Evolutionary conservation across 1,140 invertebrate species (phyloP), one percentile per base, ranked within the genome.

Genomic region (Drosophila virilis): DNA sequence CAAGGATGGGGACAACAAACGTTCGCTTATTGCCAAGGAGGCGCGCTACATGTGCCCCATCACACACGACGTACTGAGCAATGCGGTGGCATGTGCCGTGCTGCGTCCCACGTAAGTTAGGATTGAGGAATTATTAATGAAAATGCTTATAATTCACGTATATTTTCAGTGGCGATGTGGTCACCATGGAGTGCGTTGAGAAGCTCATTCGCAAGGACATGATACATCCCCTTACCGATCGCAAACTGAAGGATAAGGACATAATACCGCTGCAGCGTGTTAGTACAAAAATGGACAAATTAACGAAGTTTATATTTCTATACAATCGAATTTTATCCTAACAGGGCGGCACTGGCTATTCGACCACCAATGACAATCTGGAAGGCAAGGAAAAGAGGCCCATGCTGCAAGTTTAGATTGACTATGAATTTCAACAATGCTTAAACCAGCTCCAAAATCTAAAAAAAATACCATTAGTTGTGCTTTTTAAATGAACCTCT

Each of bases 21-120:
- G 96, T 72, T 96, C 96, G 1, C 91, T 97, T 1, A 97, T 97
- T 76, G 94, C 95, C 32, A 97, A 96, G 92, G 94, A 98, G 92
- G 97, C 97, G 52, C 94, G 98, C 89, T 99, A 99, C 92, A 98
- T 98, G 95, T 99, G 99, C 93, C 97, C 99, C 6, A 96, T 99
- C 0, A 99, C 98, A 32, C 97, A 98, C 93, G 99, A 99, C 93
- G 95, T 99, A 57, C 93, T 99, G 9, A 96, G 97, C 71, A 99
- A 99, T 94, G 97, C 97, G 15, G 95, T 98, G 4, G 97, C 98
- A 7, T 98, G 97, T 93, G 98, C 97, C 66, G 96, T 99, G 51
- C 94, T 99, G 22, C 96, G 94, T 93, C 96, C 97, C 67, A 98
- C 97, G 96, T 98, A 94, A 95, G 95, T 94, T 43, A 9, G 43